Evolutionary conservation across 2,113 vertebrate genomes (phyloP), one percentile per base, ranked within the genome.

Genomic region (Vanacampus margaritifer): DNA sequence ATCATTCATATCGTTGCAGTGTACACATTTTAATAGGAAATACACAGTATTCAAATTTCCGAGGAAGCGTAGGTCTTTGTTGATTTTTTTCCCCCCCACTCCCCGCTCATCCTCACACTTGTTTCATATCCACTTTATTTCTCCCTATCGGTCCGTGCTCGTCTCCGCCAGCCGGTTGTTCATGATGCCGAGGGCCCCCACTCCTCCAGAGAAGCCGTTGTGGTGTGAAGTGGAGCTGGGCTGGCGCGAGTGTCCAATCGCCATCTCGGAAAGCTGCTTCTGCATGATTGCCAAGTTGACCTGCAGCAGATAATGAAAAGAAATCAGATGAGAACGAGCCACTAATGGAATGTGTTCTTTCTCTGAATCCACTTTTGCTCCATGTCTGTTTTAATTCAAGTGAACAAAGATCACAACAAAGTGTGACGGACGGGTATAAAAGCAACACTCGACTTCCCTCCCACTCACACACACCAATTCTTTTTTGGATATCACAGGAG

Each of bases 131-230:
- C 13, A 1, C 1, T 0, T 67, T 16, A 53, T 37, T 50, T 28
- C 26, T 50, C 46, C 69, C 82, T 89, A 96, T 90, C 95, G 95
- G 89, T 97, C 93, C 79, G 93, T 92, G 1, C 95, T 97, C 6
- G 97, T 98, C 88, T 99, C 97, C 46, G 94, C 97, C 79, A 99
- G 84, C 19, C 96, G 91, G 79, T 98, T 98, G 86, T 98, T 97
- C 97, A 99, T 97, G 78, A 99, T 95, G 28, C 94, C 96, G 11
- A 99, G 89, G 72, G 97, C 96, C 1, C 97, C 97, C 4, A 98
- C 93, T 0, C 96, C 96, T 53, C 91, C 95, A 0, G 94, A 96
- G 89, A 99, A 98, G 12, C 94, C 97, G 14, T 94, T 93, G 60
- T 95, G 94, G 39, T 84, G 90, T 0, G 92, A 86, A 65, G 76